Base-by-base conservation (phyloP, 2,113 vertebrate species). In the Archilochus colubris region DNA sequence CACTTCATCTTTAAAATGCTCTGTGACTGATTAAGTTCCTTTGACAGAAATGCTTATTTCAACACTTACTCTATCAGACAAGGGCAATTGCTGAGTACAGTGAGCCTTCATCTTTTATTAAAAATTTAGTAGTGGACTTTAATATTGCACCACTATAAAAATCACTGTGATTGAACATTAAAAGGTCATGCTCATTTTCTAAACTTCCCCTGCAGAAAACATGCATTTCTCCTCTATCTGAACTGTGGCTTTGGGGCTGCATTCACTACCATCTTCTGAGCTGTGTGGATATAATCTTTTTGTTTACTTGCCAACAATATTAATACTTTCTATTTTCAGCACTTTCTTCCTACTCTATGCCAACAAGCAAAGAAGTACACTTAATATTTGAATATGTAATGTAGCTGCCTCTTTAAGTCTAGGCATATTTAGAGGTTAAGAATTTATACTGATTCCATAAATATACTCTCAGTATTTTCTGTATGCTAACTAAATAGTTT, bases 241-340 rank as follows among this genome's bases (percentile, higher is more conserved):
- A 40, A 46, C 58, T 51, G 67, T 54, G 85, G 73, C 74, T 89
- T 87, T 15, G 75, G 72, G 70, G 40, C 54, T 87, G 75, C 40
- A 30, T 80, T 95, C 78, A 43, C 58, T 64, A 73, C 81, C 50
- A 50, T 85, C 88, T 93, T 64, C 85, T 88, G 36, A 94, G 90
- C 90, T 86, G 9, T 48, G 75, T 63, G 79, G 72, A 51, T 87
- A 86, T 86, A 93, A 96, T 95, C 95, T 82, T 95, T 94, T 91
- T 96, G 92, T 95, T 96, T 96, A 91, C 96, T 91, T 91, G 85
- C 94, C 94, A 96, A 90, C 93, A 89, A 91, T 90, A 93, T 82
- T 91, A 96, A 93, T 95, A 72, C 79, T 80, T 95, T 93, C 95
- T 90, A 69, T 91, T 96, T 94, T 88, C 90, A 95, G 63, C 30